These are phyloP conservation scores for Hypsibius dujardini DNA, from an alignment of 1,140 invertebrate genomes.

Conservation along the genomic window DNA sequence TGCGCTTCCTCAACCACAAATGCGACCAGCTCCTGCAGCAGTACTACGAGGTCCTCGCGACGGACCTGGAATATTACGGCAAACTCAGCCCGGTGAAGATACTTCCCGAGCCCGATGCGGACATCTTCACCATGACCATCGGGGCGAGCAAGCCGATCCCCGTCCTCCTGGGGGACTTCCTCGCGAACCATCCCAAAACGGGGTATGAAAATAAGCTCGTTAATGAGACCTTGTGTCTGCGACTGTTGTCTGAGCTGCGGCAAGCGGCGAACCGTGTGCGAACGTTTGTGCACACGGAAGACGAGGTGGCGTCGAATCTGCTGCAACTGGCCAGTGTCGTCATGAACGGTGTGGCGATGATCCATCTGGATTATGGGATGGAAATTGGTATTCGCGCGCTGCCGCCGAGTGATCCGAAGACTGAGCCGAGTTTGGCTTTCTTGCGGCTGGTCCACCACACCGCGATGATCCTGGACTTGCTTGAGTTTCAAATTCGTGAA, in stretches of 20 bases:
- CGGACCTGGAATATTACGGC: background rate
- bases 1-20: background rate
- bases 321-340: background rate
- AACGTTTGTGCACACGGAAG: background rate
- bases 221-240: background rate
- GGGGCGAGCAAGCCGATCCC: no score
- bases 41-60: background rate
- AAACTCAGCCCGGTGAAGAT: background rate
- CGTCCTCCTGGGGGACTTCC: no score
- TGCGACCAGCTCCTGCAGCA: background rate
- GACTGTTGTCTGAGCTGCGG: background rate
- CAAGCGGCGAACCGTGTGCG: background rate
- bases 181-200: no score
- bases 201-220: no score
- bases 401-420: background rate
- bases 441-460: background rate
- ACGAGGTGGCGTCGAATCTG: background rate
- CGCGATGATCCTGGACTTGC: background rate
- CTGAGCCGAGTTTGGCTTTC: constrained; percentile 2
- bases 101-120: background rate
- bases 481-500: background rate
- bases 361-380: constrained; percentile 4
- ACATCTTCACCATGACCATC: no score
- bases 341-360: background rate
- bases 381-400: background rate